Percentiles rank a stretch among this genome's conserved stretches.
These are phyloP conservation scores for Ibycter americanus DNA, from an alignment of 2,797 vertebrate species.

Conservation along the genomic window DNA sequence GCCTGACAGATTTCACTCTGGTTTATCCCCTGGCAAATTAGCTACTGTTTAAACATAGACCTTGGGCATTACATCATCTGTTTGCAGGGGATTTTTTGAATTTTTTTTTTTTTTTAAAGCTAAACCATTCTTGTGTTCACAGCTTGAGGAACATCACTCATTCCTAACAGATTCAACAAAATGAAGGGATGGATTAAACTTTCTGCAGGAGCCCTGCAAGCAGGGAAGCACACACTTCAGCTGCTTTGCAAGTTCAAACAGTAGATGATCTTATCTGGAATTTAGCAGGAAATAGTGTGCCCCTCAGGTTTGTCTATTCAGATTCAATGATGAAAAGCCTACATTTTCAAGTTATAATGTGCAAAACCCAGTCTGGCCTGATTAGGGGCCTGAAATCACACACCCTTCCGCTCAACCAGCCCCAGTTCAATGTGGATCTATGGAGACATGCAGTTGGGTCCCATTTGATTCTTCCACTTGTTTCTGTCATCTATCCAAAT, in stretches of 20 bases:
- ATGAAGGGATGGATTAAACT: neutral
- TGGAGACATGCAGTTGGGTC: neutral
- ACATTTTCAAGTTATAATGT: neutral
- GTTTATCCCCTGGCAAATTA: conserved; percentile 33
- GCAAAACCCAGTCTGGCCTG: neutral
- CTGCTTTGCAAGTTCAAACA: conserved; percentile 46
- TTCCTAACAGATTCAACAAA: neutral
- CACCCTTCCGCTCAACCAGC: neutral
- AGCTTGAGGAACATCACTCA: neutral
- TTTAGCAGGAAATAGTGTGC: conserved; percentile 1
- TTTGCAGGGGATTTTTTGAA: neutral
- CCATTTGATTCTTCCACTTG: neutral
- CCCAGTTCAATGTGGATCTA: neutral
- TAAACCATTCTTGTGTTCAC: neutral
- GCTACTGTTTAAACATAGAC: conserved; percentile 29
- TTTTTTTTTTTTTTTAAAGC: neutral
- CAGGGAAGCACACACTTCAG: conserved; percentile 12
- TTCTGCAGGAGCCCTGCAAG: neutral
- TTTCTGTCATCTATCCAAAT: neutral
- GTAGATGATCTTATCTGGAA: conserved; percentile 17
- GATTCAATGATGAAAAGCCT: neutral
- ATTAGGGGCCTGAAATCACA: neutral
- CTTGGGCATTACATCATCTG: conserved; percentile 29
- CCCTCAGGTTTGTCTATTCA: neutral
- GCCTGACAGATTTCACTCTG: neutral